phyloP scores from a whole-genome alignment of 1,140 invertebrate species.

The Drosophila takahashii region DNA sequence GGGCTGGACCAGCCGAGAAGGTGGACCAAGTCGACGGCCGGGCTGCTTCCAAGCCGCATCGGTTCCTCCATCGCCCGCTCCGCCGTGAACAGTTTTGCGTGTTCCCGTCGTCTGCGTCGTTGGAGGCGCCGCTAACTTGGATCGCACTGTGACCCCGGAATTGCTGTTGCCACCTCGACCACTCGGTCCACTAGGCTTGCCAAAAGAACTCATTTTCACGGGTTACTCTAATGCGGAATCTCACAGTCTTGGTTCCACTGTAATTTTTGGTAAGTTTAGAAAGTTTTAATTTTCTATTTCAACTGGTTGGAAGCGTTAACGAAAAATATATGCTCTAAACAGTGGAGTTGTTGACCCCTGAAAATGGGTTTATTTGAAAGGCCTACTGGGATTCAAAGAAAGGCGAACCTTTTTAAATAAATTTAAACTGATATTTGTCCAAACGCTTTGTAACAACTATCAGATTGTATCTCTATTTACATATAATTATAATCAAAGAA shows the following conservation, averaged over 20 bases:
- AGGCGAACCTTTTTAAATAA: background rate
- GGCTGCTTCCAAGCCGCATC: slow-evolving; percentile 38
- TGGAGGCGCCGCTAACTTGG: slow-evolving; percentile 45
- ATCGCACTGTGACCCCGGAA: slow-evolving; percentile 11
- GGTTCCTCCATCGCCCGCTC: slow-evolving; percentile 67
- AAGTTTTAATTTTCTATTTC: slow-evolving; percentile 2
- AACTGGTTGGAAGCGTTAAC: slow-evolving; percentile 14
- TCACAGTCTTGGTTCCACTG: background rate
- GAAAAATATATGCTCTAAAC: slow-evolving; percentile 4
- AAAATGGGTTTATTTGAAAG: background rate
- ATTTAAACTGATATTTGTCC: background rate
- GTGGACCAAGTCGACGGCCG: slow-evolving; percentile 5
- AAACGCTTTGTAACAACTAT: too few species aligned
- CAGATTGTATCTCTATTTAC: too few species aligned
- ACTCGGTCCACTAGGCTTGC: background rate
- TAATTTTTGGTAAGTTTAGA: slow-evolving; percentile 26
- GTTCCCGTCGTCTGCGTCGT: slow-evolving; percentile 55
- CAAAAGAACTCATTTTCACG: slow-evolving; percentile 5
- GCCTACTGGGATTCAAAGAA: background rate
- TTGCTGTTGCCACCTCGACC: background rate
- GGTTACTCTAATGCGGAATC: background rate
- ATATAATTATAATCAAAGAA: too few species aligned
- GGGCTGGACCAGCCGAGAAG: slow-evolving; percentile 39
- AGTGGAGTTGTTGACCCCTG: background rate
- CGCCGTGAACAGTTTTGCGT: slow-evolving; percentile 46